A percentile compares a stretch with the other conserved stretches of the same genome.
Evolutionary conservation across 1,140 invertebrate species (phyloP).

Genomic region (Drosophila ogumai): DNA sequence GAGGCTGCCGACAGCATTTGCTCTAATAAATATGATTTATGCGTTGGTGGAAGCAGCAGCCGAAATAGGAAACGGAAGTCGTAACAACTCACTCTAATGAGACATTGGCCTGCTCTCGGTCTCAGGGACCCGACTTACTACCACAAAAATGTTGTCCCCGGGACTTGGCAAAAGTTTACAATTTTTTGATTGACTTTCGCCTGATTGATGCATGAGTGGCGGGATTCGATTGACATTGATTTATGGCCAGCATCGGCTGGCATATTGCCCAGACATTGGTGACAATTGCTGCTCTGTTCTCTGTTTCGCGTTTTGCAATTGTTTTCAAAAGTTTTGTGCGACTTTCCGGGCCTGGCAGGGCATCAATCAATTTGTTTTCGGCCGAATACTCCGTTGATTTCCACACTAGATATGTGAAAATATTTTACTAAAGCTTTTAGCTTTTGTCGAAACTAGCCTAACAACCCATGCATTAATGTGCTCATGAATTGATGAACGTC

Average conservation of each 20-base stretch:
- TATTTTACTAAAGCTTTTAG: not conserved
- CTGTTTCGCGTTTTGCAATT: constrained; percentile 43
- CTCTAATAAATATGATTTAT: constrained; percentile 79
- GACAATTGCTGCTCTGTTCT: constrained; percentile 37
- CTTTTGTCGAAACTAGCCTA: not conserved
- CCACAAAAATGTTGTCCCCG: constrained; percentile 22
- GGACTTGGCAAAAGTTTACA: constrained; percentile 44
- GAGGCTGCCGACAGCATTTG: constrained; percentile 36
- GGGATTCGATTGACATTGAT: constrained; percentile 71
- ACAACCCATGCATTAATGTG: not conserved
- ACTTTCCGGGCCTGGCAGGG: not conserved
- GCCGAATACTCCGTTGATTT: constrained; percentile 4
- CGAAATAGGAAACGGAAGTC: constrained; percentile 39
- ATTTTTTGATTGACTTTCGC: constrained; percentile 67
- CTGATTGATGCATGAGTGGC: constrained; percentile 63
- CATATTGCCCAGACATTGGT: constrained; percentile 61
- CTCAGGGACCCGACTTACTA: not conserved
- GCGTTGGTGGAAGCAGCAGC: constrained; percentile 8
- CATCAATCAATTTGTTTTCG: constrained; percentile 28
- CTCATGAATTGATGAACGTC: not conserved
- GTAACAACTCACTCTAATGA: constrained; percentile 58
- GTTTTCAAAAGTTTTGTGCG: constrained; percentile 41
- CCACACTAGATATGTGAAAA: not conserved
- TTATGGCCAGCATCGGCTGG: constrained; percentile 57
- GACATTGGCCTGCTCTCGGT: constrained; percentile 5